These are phyloP conservation scores for Keiferia lycopersicella DNA, from an alignment of 2,888 invertebrate species.

Conservation along the genomic window DNA sequence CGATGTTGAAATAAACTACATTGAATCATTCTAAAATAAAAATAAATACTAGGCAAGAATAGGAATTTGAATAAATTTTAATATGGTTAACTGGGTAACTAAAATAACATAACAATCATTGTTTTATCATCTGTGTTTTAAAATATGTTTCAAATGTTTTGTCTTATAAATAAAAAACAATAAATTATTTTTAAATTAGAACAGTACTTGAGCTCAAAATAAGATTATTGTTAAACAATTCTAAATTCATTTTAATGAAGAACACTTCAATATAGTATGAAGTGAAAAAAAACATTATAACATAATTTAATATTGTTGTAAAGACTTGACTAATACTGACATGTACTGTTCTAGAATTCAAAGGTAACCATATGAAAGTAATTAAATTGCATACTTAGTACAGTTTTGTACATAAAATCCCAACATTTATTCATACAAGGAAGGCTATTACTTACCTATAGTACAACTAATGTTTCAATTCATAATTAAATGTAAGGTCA, in stretches of 20 bases:
- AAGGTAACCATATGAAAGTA: conserved; percentile 23
- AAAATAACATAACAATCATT: neutral
- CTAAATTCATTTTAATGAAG: neutral
- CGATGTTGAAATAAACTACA: neutral
- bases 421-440: conserved; percentile 8
- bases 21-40: no score
- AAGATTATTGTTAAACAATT: neutral
- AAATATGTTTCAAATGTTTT: neutral
- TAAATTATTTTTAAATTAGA: conserved; percentile 1
- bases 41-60: no score
- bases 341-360: conserved; percentile 19
- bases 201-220: neutral
- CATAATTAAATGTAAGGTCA: neutral
- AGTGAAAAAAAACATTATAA: neutral
- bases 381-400: neutral
- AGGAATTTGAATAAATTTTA: no score
- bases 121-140: neutral
- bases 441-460: neutral
- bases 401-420: conserved; percentile 2
- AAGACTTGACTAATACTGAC: neutral
- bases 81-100: no score
- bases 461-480: neutral
- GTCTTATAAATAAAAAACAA: conserved; percentile 2
- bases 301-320: neutral
- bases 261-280: neutral